Conservation (phyloP, 2,888 invertebrate species). For the Phytoseiulus persimilis region DNA sequence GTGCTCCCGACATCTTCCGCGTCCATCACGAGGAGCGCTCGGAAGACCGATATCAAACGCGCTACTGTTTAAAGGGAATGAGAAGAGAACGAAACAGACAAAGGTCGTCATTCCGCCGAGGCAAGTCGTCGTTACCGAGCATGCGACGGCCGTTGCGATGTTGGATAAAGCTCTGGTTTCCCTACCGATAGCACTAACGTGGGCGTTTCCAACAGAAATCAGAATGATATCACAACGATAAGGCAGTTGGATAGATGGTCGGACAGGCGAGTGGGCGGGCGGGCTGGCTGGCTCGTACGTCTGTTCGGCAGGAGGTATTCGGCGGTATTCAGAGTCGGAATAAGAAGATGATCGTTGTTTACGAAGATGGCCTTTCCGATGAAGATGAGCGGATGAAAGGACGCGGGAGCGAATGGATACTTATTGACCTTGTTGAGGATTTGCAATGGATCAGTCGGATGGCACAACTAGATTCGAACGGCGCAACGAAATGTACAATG, state of each 20-base stretch:
- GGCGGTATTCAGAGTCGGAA: background rate
- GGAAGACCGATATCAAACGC: background rate
- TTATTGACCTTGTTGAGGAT: background rate
- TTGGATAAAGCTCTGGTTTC: background rate
- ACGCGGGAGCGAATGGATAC: background rate
- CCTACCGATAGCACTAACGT: background rate
- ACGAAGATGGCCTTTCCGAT: background rate
- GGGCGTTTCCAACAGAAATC: background rate
- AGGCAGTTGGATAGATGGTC: background rate
- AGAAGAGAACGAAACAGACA: background rate
- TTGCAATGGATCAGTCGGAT: background rate
- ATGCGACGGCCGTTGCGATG: background rate
- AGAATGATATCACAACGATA: background rate
- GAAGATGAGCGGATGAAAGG: background rate
- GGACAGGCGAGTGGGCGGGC: background rate
- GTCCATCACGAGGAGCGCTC: background rate
- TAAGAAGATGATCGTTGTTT: background rate
- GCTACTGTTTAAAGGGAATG: background rate
- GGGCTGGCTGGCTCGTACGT: background rate
- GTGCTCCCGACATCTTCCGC: background rate
- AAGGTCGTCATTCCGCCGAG: background rate
- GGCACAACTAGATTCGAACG: background rate
- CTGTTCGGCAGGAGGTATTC: background rate
- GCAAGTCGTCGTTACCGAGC: background rate
- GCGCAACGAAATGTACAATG: background rate